Percentiles rank a stretch among this genome's conserved stretches.
Conservation (phyloP, 2,797 vertebrate species). For the Karalla daura region DNA sequence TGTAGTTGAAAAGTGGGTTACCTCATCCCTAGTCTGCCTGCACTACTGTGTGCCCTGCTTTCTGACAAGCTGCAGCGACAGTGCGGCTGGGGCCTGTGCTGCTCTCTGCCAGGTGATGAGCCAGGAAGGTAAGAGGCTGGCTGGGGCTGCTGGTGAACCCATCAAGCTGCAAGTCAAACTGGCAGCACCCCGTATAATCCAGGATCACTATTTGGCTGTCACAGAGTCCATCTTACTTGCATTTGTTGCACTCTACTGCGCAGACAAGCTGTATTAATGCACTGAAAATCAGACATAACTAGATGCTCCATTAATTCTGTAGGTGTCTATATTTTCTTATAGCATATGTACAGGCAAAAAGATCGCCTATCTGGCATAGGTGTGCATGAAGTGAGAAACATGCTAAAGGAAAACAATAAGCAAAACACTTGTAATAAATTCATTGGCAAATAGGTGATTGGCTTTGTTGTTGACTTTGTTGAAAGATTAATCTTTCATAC, state of each 20-base stretch:
- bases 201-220: slow-evolving; percentile 23
- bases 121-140: slow-evolving; percentile 10
- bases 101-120: slow-evolving; percentile 31
- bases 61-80: slow-evolving; percentile 23
- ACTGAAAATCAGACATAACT: neutral
- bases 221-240: neutral
- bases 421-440: too few relatives aligned
- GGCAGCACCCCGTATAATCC: slow-evolving; percentile 26
- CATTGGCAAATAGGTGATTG: too few relatives aligned
- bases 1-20: slow-evolving; percentile 54
- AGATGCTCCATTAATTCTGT: too few relatives aligned
- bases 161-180: slow-evolving; percentile 28
- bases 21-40: slow-evolving; percentile 22
- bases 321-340: neutral
- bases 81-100: slow-evolving; percentile 11
- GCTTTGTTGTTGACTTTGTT: too few relatives aligned
- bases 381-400: too few relatives aligned
- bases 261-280: neutral
- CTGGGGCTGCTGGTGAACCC: slow-evolving; percentile 4
- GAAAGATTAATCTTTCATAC: too few relatives aligned
- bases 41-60: slow-evolving; percentile 32
- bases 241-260: slow-evolving; percentile 7
- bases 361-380: too few relatives aligned
- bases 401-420: too few relatives aligned
- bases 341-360: too few relatives aligned